Evolutionary conservation across 2,113 vertebrate species (phyloP).

Genomic region (Sebastes schlegelii): DNA sequence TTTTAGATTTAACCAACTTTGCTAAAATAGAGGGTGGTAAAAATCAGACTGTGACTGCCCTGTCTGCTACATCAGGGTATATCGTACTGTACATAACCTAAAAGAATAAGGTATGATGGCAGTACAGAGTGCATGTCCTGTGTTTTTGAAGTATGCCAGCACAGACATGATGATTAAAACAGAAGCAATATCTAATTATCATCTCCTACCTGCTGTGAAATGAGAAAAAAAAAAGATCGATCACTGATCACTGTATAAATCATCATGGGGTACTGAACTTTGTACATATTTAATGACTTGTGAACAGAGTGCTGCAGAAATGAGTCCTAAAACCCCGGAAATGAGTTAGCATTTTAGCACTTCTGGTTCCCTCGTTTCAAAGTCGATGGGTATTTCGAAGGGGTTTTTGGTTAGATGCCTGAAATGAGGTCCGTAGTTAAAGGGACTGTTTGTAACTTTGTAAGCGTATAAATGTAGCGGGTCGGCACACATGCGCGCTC

Average conservation of each 20-base stretch:
- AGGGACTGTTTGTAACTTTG: too few species aligned
- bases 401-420: too few species aligned
- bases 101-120: not conserved
- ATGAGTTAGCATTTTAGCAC: too few species aligned
- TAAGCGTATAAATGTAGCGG: too few species aligned
- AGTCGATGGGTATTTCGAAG: too few species aligned
- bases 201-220: not conserved
- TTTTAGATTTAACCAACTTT: not conserved
- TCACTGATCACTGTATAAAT: not conserved
- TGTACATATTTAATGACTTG: not conserved
- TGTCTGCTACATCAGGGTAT: not conserved
- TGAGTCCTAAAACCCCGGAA: too few species aligned
- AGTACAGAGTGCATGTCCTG: not conserved
- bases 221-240: not conserved
- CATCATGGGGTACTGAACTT: not conserved
- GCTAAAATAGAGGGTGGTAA: not conserved
- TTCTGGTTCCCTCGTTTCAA: too few species aligned
- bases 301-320: too few species aligned
- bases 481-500: too few species aligned
- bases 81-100: not conserved
- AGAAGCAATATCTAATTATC: not conserved
- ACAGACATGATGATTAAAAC: not conserved
- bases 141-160: not conserved
- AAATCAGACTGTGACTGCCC: too few species aligned
- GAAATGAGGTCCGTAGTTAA: too few species aligned